Conservation (phyloP, 2,797 vertebrate genomes). For the Micromesistius poutassou region DNA sequence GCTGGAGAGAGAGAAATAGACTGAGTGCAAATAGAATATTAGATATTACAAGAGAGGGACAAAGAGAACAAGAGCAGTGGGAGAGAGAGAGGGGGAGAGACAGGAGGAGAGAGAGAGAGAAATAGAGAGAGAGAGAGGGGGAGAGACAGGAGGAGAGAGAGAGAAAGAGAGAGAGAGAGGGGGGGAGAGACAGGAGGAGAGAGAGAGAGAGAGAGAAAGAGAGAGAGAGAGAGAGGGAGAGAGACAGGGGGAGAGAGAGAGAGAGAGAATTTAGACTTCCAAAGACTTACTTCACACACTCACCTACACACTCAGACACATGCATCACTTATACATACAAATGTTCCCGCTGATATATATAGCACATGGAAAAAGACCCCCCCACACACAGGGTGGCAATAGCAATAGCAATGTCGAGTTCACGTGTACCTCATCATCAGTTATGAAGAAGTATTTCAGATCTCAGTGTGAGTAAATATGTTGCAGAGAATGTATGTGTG, state of each 20-base stretch:
- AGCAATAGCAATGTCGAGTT: too few relatives aligned
- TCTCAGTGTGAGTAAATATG: too few relatives aligned
- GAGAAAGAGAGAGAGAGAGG: not conserved
- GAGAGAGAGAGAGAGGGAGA: not conserved
- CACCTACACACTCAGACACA: slow-evolving; percentile 17
- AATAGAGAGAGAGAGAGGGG: not conserved
- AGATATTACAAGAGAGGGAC: slow-evolving; percentile 5
- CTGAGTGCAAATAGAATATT: slow-evolving; percentile 29
- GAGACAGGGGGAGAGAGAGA: too few relatives aligned
- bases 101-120: too few relatives aligned
- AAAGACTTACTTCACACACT: not conserved
- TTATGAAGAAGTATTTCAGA: too few relatives aligned
- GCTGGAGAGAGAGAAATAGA: not conserved
- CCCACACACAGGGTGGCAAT: not conserved
- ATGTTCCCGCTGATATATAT: not conserved
- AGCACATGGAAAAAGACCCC: too few relatives aligned
- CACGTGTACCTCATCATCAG: too few relatives aligned
- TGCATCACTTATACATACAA: slow-evolving; percentile 4
- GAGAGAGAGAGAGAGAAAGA: not conserved
- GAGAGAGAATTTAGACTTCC: not conserved
- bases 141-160: not conserved
- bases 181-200: not conserved
- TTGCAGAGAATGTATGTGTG: too few relatives aligned
- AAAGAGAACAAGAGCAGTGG: not conserved
- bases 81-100: not conserved